Evolutionary conservation across 1,140 invertebrate species (phyloP), one percentile per base, ranked within the genome.

Genomic region (Drosophila quadrilineata): DNA sequence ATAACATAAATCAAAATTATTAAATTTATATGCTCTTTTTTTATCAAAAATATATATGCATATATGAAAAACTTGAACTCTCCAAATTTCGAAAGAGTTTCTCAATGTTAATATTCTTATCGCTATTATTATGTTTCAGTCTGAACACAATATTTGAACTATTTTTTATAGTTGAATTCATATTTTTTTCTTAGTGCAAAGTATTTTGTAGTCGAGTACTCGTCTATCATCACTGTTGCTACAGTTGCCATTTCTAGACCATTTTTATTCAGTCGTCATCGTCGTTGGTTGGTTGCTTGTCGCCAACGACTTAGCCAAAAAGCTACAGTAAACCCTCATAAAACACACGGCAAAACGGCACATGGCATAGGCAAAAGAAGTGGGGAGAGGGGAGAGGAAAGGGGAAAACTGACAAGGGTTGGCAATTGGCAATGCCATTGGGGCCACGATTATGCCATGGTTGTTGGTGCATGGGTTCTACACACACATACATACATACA

Each of bases 241-340:
- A 26, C 38, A 63, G 53, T 50, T 56, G 17, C 36, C 17, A n/a
- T n/a, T 19, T 28, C 28, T 35, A 29, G n/a, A 24, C 41, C 56
- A 38, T 31, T 59, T 59, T 59, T 45, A 38, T 43, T 22, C 9
- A 0, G 6, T 8, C 16, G 10, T 16, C n/a, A n/a, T n/a, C n/a
- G 3, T 21, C 31, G 58, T 16, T 36, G 29, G 10, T 46, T 56
- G 33, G 12, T 31, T 33, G 29, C 16, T 19, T 60, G 35, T 49
- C 17, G 48, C 49, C 43, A 41, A 29, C 14, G 63, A 59, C 54
- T 54, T 56, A 40, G 58, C 21, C 58, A 63, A 68, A 63, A 58
- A 69, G 49, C 70, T 62, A 26, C 24, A 41, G 67, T 77, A 70
- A 79, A 54, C 75, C 56, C 70, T 66, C 70, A 79, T 79, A 79